Evolutionary conservation across 2,888 invertebrate genomes (phyloP), one percentile per base, ranked within the genome.

Genomic region (Netelia inedita): DNA sequence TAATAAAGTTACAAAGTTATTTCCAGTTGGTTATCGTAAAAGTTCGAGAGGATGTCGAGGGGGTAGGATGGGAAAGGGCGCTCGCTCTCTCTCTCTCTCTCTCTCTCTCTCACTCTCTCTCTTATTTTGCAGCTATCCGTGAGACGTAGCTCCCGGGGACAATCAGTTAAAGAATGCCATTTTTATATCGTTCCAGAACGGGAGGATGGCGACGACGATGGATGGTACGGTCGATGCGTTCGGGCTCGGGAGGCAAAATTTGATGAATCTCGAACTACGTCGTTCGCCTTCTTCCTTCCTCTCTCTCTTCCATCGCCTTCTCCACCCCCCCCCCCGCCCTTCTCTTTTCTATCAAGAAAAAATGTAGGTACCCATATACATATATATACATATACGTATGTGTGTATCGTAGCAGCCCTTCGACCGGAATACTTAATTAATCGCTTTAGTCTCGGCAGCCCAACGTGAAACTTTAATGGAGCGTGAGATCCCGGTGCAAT

Each of bases 1-100:
- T 85, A 90, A 91, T 90, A 91, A 91, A 91, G 91, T 91, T 90
- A 91, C 90, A 88, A 91, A 91, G 89, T 90, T 91, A 91, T 91
- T 90, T 89, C 90, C 90, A 90, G 90, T 91, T 91, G 91, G 91
- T 91, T 91, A 91, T 90, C 91, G 90, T 91, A 90, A 90, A 91
- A 91, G 91, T 91, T 89, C 79, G 89, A 85, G 87, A 86, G 85
- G 85, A 82, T 75, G 59, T 79, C 74, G 83, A 41, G 79, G 28
- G 10, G 55, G 74, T 55, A 46, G 71, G 71, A 65, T 71, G 81
- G 71, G 81, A 57, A 50, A 68, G 50, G 43, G 72, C 28, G 8
- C 43, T 23, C 23, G 43, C 16, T 50, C 46, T 46, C 73, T 55
- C 23, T 41, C 57, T 57, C 19, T 72, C 57, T 35, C 19, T 61